These are phyloP conservation scores for Porphyrio hochstetteri DNA, from an alignment of 2,113 vertebrate species.

Conservation along the genomic window DNA sequence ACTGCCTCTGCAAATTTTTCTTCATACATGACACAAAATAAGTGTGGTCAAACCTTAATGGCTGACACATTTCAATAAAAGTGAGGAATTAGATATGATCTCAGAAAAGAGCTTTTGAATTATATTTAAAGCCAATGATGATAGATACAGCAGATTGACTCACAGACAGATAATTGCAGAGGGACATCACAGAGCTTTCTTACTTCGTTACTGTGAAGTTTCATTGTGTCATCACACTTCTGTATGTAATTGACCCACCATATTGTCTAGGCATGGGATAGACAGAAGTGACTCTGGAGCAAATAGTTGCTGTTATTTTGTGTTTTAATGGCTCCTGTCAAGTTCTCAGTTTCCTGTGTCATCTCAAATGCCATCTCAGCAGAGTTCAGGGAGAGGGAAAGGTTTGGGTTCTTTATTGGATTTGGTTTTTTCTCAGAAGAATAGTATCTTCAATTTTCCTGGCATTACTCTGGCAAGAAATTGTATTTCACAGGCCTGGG, in stretches of 20 bases:
- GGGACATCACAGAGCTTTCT: background rate
- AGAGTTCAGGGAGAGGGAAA: background rate
- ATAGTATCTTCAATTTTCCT: background rate
- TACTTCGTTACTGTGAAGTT: background rate
- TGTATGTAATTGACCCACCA: background rate
- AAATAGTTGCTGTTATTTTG: background rate
- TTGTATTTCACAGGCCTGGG: background rate
- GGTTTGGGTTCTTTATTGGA: background rate
- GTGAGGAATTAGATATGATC: background rate
- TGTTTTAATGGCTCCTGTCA: background rate
- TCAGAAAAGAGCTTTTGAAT: background rate
- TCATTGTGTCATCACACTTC: background rate
- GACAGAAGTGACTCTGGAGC: background rate
- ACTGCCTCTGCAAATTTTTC: background rate
- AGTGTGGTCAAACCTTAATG: background rate
- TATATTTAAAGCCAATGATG: background rate
- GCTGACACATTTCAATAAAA: background rate
- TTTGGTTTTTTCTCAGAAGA: background rate
- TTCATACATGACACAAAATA: background rate
- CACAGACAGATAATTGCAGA: background rate
- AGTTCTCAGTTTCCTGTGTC: background rate
- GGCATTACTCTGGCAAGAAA: background rate
- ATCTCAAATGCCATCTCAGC: background rate
- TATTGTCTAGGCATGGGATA: background rate
- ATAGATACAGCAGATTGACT: background rate